Evolutionary conservation across 2,888 invertebrate genomes (phyloP), one percentile per base, ranked within the genome.

Genomic region (Conus canariensis): DNA sequence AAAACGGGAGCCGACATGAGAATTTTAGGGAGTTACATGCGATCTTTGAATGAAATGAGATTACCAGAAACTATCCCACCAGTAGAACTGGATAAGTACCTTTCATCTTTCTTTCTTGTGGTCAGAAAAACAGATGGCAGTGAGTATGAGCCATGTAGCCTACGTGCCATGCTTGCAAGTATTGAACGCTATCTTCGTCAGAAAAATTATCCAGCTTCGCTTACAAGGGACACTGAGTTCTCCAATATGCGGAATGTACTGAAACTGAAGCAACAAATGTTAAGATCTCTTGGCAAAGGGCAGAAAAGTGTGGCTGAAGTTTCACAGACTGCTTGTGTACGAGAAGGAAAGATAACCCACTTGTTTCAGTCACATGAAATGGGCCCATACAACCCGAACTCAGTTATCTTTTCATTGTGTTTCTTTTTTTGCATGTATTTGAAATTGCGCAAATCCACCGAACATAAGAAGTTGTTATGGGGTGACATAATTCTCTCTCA

Each of bases 1-100:
- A 95, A 95, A 89, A 95, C 95, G 1, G 95, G 94, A 67, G 94
- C 95, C 16, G 95, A 95, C 90, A 94, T 95, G 93, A 91, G 94
- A 45, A 94, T 94, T 89, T 92, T 95, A 82, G 93, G 93, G n/a
- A 92, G 94, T 5, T 95, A 94, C 89, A 91, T 95, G 83, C 91
- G 91, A 80, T 94, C 94, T 10, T 90, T 94, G 77, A 94, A 94
- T 82, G 95, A 95, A 91, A 91, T 91, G 80, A 91, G 94, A 70
- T 90, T 91, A 87, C 94, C 94, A 60, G 94, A 95, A 87, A 91
- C 90, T 0, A 93, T 95, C 56, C 93, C 94, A 74, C 94, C 94
- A 14, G 82, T 91, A 25, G 94, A 94, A 88, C 92, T 95, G 12
- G 94, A 95, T 90, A 93, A 93, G 88, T 94, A 95, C 89, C 91